Percentiles rank a stretch among this genome's conserved stretches.
Evolutionary conservation across 2,113 vertebrate genomes (phyloP).

Genomic region (Numenius arquata): DNA sequence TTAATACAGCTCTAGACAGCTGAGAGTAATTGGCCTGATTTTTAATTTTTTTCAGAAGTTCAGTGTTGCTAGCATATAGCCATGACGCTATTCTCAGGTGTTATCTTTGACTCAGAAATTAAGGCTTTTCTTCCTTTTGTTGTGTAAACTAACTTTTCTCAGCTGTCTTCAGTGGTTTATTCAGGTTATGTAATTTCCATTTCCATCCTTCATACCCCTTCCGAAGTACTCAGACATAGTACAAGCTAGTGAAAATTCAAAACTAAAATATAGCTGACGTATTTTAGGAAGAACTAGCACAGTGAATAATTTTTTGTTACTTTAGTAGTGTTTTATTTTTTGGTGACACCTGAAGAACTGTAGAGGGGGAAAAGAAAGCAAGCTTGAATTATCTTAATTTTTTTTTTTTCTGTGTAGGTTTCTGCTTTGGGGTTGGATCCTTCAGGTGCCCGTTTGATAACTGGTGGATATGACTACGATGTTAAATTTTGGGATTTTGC

Average conservation of each 20-base stretch:
- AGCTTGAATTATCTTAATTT: neutral
- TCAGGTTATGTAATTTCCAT: neutral
- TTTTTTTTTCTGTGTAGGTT: slow-evolving; percentile 71
- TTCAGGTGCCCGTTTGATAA: slow-evolving; percentile 93
- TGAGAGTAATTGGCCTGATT: neutral
- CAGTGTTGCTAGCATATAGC: accelerated
- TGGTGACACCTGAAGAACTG: neutral
- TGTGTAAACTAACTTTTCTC: neutral
- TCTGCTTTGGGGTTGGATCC: slow-evolving; percentile 93
- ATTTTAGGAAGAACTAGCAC: neutral
- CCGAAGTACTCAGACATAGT: neutral
- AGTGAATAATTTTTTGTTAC: too few species aligned
- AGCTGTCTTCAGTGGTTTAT: neutral
- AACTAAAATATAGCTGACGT: neutral
- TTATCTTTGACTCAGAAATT: neutral
- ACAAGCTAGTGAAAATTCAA: neutral
- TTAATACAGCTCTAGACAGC: neutral
- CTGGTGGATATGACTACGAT: slow-evolving; percentile 92
- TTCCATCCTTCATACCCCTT: neutral
- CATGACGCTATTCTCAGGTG: neutral
- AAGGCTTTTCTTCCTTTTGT: neutral
- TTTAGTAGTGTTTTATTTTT: neutral
- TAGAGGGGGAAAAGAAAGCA: neutral
- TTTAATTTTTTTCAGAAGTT: neutral
- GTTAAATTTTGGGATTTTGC: slow-evolving; percentile 98